These are phyloP conservation scores for Rana temporaria DNA, from an alignment of 2,113 vertebrate species.

Conservation along the genomic window DNA sequence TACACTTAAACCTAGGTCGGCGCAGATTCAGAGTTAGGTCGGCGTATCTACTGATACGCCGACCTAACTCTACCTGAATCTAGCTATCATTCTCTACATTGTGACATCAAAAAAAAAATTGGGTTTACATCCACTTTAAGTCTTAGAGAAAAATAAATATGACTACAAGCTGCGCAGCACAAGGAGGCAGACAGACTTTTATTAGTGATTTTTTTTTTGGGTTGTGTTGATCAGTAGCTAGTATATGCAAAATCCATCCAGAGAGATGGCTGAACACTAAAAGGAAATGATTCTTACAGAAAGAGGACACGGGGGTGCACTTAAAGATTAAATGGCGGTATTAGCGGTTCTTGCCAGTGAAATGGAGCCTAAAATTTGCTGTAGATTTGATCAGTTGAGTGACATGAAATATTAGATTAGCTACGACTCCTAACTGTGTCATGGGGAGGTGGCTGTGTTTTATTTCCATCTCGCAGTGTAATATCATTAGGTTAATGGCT, in stretches of 20 bases:
- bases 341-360: conserved; percentile 20
- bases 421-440: neutral
- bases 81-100: too few species aligned
- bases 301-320: conserved; percentile 25
- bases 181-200: neutral
- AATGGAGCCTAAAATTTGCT: conserved; percentile 21
- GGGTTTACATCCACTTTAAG: too few species aligned
- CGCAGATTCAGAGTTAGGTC: too few species aligned
- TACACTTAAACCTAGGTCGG: too few species aligned
- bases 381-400: conserved; percentile 3
- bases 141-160: too few species aligned
- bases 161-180: too few species aligned
- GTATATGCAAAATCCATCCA: conserved; percentile 15
- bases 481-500: conserved; percentile 5
- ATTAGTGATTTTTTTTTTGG: neutral
- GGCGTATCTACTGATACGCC: too few species aligned
- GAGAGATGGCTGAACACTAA: neutral
- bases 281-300: conserved; percentile 35
- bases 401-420: neutral
- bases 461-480: neutral
- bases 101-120: too few species aligned
- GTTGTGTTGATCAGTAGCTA: neutral
- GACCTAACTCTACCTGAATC: too few species aligned
- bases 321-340: conserved; percentile 18
- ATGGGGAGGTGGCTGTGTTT: neutral